phyloP scores from a whole-genome alignment of 2,113 vertebrate species.

The Bostrychus sinensis region DNA sequence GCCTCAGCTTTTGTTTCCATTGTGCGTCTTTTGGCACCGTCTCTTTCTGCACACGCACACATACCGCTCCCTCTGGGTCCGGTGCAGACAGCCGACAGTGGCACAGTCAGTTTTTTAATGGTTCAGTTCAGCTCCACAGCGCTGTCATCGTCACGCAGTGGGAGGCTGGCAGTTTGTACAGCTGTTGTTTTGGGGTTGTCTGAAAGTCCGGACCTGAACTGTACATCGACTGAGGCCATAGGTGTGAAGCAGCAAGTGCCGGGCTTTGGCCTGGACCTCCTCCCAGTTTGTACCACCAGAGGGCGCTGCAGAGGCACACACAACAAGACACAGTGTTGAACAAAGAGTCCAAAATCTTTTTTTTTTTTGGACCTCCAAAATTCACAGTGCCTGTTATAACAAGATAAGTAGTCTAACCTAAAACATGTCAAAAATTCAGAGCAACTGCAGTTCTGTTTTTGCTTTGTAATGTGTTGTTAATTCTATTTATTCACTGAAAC shows the following conservation, averaged over 20 bases:
- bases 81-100: slow-evolving; percentile 4
- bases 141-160: slow-evolving; percentile 82
- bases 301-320: slow-evolving; percentile 84
- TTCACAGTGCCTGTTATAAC: too few relatives aligned
- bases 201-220: slow-evolving; percentile 91
- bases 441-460: too few relatives aligned
- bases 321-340: neutral
- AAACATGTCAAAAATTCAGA: too few relatives aligned
- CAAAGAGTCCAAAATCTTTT: too few relatives aligned
- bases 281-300: slow-evolving; percentile 90
- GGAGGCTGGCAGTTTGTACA: slow-evolving; percentile 84
- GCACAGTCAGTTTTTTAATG: neutral
- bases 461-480: too few relatives aligned
- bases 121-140: neutral
- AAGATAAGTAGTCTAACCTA: too few relatives aligned
- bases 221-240: slow-evolving; percentile 91
- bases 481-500: too few relatives aligned
- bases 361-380: too few relatives aligned
- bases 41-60: slow-evolving; percentile 20
- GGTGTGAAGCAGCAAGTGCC: slow-evolving; percentile 87
- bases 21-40: slow-evolving; percentile 45
- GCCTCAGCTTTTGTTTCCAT: slow-evolving; percentile 19
- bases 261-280: slow-evolving; percentile 89
- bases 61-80: neutral
- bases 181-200: slow-evolving; percentile 77